A percentile compares a stretch with the other conserved stretches of the same genome.
phyloP scores from a whole-genome alignment of 2,888 invertebrate genomes.

The Synanthedon andrenaeformis region DNA sequence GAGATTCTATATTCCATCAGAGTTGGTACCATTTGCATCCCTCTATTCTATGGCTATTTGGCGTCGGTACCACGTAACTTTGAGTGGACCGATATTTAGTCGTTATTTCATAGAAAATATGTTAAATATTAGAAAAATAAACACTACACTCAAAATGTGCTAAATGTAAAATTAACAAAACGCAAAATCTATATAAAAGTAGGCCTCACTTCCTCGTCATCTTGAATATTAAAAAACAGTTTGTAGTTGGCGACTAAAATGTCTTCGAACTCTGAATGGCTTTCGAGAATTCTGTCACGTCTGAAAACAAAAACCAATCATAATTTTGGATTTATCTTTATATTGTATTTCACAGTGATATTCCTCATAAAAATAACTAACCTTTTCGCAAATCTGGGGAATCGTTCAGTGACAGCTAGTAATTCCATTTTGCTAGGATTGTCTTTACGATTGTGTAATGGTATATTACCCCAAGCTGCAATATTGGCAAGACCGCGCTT shows the following conservation, averaged over 20 bases:
- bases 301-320: conserved; percentile 20
- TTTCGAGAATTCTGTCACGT: conserved; percentile 46
- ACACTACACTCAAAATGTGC: no score
- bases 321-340: not conserved
- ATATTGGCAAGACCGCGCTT: conserved; percentile 68
- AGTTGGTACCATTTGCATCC: no score
- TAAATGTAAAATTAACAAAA: no score
- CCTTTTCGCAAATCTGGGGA: conserved; percentile 64
- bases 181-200: no score
- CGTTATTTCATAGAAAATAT: no score
- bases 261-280: conserved; percentile 68
- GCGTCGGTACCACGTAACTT: no score
- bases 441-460: conserved; percentile 79
- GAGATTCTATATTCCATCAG: no score
- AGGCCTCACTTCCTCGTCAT: conserved; percentile 44
- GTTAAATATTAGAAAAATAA: no score
- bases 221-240: conserved; percentile 75
- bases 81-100: no score
- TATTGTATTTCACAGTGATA: not conserved
- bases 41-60: no score
- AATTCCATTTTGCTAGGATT: conserved; percentile 55
- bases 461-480: conserved; percentile 77
- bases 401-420: conserved; percentile 69
- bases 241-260: conserved; percentile 75
- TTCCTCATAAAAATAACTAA: conserved; percentile 15